phyloP scores from a whole-genome alignment of 2,888 invertebrate species.

The Erebia aethiops region DNA sequence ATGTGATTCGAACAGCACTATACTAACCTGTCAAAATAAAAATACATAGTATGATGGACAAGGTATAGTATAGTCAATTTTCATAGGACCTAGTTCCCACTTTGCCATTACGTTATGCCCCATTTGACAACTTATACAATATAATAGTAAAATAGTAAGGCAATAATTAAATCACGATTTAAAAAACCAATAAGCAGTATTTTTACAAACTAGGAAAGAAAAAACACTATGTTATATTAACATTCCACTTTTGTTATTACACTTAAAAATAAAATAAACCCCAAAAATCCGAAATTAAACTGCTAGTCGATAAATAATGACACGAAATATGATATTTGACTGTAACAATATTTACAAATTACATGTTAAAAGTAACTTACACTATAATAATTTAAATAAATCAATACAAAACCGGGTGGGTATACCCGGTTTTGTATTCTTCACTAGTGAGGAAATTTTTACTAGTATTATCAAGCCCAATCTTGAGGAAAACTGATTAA shows the following conservation, averaged over 20 bases:
- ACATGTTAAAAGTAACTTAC: background rate
- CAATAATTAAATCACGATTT: slow-evolving; percentile 36
- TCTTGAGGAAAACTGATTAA: no score
- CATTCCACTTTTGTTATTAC: slow-evolving; percentile 57
- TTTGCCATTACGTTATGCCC: slow-evolving; percentile 15
- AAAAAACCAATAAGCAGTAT: slow-evolving; percentile 25
- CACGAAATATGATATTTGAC: slow-evolving; percentile 10
- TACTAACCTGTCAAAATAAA: slow-evolving; percentile 3
- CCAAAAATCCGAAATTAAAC: slow-evolving; percentile 8
- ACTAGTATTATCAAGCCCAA: no score
- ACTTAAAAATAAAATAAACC: slow-evolving; percentile 19
- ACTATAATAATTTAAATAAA: background rate
- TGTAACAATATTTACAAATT: background rate
- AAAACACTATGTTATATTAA: slow-evolving; percentile 56
- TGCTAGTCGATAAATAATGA: background rate
- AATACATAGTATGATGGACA: background rate
- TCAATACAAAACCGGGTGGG: no score
- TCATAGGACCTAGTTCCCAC: background rate
- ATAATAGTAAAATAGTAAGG: slow-evolving; percentile 33
- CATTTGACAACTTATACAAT: slow-evolving; percentile 23
- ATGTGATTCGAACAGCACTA: background rate
- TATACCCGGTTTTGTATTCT: no score
- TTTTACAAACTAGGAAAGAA: slow-evolving; percentile 33
- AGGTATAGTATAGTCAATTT: background rate
- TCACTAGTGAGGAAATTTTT: no score